Evolutionary conservation across 2,113 vertebrate species (phyloP).

Genomic region (Hystrix cristata): DNA sequence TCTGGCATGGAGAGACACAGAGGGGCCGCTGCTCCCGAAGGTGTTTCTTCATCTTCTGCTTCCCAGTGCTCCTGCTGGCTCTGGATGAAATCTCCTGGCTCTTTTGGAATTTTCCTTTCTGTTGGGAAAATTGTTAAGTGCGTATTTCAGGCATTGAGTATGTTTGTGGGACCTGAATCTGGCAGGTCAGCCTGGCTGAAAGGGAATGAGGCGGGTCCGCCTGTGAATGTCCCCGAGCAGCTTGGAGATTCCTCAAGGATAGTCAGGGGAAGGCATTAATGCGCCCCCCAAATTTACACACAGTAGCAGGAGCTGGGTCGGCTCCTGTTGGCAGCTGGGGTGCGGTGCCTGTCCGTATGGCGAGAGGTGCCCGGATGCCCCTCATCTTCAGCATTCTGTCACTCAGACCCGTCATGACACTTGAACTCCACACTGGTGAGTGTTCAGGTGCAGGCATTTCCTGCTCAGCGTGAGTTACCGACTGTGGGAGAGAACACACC

Average conservation of each 20-base stretch:
- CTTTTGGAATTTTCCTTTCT: neutral
- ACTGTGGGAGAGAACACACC: neutral
- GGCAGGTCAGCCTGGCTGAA: neutral
- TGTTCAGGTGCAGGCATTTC: neutral
- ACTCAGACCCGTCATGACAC: neutral
- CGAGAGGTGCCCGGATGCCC: neutral
- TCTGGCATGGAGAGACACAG: neutral
- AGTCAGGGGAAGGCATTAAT: neutral
- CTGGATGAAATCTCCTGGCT: neutral
- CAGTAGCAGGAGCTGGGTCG: neutral
- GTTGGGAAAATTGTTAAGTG: neutral
- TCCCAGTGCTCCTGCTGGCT: neutral
- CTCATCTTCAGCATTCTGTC: neutral
- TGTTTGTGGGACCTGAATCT: neutral
- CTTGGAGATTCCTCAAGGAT: neutral
- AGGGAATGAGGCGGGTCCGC: neutral
- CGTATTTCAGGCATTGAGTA: fast-evolving
- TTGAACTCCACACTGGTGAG: neutral
- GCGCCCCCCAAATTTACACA: neutral
- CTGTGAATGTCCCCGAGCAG: neutral
- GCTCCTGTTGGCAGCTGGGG: neutral
- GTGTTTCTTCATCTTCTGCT: neutral
- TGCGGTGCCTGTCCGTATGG: neutral
- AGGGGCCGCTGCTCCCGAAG: neutral
- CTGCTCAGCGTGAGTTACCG: neutral